Evolutionary conservation across 2,113 vertebrate genomes (phyloP), one percentile per base, ranked within the genome.

Genomic region (Bombycilla garrulus): DNA sequence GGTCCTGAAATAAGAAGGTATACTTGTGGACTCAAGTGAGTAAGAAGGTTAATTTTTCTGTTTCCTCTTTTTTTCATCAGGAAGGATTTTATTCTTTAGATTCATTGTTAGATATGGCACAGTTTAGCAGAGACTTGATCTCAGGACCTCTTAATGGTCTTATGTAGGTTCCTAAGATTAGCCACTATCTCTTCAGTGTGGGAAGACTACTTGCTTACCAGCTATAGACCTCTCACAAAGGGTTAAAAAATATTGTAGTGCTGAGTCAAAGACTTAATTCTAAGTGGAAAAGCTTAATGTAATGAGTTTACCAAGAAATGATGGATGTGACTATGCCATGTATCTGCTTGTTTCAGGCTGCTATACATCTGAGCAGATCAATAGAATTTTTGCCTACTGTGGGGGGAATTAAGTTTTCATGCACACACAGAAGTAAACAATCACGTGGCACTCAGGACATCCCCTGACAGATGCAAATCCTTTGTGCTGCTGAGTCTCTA

Each of bases 1-100:
- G 42, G 48, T 65, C 74, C 99, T 99, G 97, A 82, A 98, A 98
- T 38, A 96, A 94, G 35, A 84, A 96, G 86, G 44, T 31, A 48
- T 22, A 44, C 28, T 78, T 53, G 61, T 54, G 24, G 18, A 48
- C 23, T 33, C 38, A 81, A 45, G 9, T 36, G 56, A 86, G 12
- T 42, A 77, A 85, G 47, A 70, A 72, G 31, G 44, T 22, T 81
- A 45, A 58, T 89, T 83, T 76, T 73, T n/a, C 35, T 67, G 25
- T 60, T 44, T 85, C 53, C 5, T 48, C 31, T 76, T 58, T 76
- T 78, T 94, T 72, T 69, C 44, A 69, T 18, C 23, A 47, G 29
- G 19, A 48, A 72, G 26, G 22, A n/a, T 48, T 86, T 84, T 54
- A 14, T 50, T 79, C 45, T 80, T 38, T 31, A 61, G 48, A 28